Base-by-base conservation (phyloP, 2,797 vertebrate species). In the Pseudochirops corinnae region DNA sequence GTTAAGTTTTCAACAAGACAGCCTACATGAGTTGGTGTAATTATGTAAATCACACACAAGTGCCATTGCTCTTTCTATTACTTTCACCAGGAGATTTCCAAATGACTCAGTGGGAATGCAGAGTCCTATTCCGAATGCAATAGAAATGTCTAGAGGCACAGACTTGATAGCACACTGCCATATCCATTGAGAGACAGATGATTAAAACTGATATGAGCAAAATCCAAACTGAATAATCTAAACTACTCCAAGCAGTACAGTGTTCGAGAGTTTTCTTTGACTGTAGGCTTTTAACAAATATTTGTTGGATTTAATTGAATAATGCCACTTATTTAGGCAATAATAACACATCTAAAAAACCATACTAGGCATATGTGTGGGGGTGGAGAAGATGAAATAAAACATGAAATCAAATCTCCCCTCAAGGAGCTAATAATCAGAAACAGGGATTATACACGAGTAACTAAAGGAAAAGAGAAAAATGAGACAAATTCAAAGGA, bases 141-240 rank as follows among this genome's bases (percentile, higher is more conserved):
- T 2, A 93, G 92, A 95, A 96, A 92, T 93, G 93, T n/a, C 12
- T 67, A 94, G 58, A 97, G 90, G 52, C 55, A 93, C 90, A 93
- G 58, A 94, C 28, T 10, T 92, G 53, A 95, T n/a, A 58, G 53
- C 29, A 93, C 50, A 53, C 1, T 90, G 31, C 53, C 94, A 92
- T 12, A 31, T 55, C 39, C 28, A 91, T 94, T 13, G 91, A 60
- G 57, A 95, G 94, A 57, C 90, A 93, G 55, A 93, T 94, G 39
- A 57, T 92, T 93, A 55, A 4, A 90, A 87, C 24, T 60, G 55
- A 56, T 93, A 87, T 31, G 55, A 95, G 18, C 16, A 82, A 93
- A 91, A 93, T 94, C 87, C 55, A 96, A 57, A 55, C 29, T 39
- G 55, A 16, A 58, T 60, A 74, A 29, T 82, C 57, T 92, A 90